Percentiles rank a stretch among this genome's conserved stretches.
Evolutionary conservation across 2,113 vertebrate species (phyloP).

Genomic region (Hemibagrus wyckioides): DNA sequence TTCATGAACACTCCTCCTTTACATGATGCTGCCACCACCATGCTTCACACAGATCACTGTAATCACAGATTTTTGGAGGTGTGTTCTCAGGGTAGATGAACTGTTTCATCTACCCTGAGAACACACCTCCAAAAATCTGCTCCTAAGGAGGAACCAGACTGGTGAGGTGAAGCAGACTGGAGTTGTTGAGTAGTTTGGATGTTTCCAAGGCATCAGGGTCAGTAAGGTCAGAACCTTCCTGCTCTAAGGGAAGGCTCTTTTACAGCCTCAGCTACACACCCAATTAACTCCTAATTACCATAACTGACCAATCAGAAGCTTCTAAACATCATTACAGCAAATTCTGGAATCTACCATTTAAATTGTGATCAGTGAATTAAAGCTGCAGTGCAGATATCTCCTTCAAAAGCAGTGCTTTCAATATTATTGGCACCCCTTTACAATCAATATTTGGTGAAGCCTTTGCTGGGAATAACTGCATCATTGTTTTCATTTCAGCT

Average conservation of each 20-base stretch:
- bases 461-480: background rate
- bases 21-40: background rate
- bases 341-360: background rate
- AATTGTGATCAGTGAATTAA: background rate
- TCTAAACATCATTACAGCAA: too few relatives aligned
- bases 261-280: background rate
- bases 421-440: background rate
- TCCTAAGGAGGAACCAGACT: background rate
- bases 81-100: background rate
- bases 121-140: background rate
- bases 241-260: background rate
- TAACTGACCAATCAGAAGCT: background rate
- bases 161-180: background rate
- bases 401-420: background rate
- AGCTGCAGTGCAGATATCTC: background rate
- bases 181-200: background rate
- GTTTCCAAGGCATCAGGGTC: too few relatives aligned
- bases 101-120: background rate
- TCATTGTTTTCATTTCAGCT: background rate
- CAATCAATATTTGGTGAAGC: background rate
- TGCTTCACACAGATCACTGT: background rate
- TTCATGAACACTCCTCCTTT: too few relatives aligned
- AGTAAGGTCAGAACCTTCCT: too few relatives aligned
- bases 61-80: background rate
- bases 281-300: background rate